Base-by-base conservation (phyloP, 1,140 invertebrate species). In the Drosophila kikkawai region DNA sequence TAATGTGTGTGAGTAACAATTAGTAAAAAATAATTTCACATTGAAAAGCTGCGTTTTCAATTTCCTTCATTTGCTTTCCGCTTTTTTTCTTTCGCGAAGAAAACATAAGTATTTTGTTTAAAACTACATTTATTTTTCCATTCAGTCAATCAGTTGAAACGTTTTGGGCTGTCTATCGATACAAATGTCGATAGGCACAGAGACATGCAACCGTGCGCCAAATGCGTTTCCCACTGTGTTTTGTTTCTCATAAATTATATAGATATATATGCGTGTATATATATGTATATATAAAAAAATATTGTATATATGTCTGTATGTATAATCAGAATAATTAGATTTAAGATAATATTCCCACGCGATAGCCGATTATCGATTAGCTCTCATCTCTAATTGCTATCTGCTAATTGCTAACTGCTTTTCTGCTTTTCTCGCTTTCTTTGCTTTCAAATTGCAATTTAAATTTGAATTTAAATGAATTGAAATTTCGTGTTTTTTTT, bases 121-220 rank as follows among this genome's bases (percentile, higher is more conserved):
- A 53, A 63, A 60, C 84, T 87, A 86, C 58, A 61, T 73, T 80
- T 87, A 83, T 87, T 84, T 91, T 91, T 88, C 91, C 91, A 92
- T 92, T 92, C 91, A 92, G 91, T 92, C 91, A 92, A 92, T 92
- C 91, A 92, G 91, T 92, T 82, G 91, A 92, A 92, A 92, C 91
- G 51, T 83, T 90, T 92, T 81, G 91, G 91, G 80, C 74, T 81
- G 80, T 60, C 37, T 44, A 75, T 76, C 65, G 57, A 77, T 70
- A 70, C 36, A 76, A 74, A 61, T 65, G 65, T 80, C 65, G 78
- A 81, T 81, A 59, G 56, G 58, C 68, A 73, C 42, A 4, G 48
- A 39, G 65, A 68, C 50, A 53, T 34, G 29, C 48, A 53, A 12
- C 34, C 32, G 42, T 59, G 65, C 82, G 82, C 82, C 79, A 86